Conservation (phyloP, 2,797 vertebrate species). For the Borostomias antarcticus region DNA sequence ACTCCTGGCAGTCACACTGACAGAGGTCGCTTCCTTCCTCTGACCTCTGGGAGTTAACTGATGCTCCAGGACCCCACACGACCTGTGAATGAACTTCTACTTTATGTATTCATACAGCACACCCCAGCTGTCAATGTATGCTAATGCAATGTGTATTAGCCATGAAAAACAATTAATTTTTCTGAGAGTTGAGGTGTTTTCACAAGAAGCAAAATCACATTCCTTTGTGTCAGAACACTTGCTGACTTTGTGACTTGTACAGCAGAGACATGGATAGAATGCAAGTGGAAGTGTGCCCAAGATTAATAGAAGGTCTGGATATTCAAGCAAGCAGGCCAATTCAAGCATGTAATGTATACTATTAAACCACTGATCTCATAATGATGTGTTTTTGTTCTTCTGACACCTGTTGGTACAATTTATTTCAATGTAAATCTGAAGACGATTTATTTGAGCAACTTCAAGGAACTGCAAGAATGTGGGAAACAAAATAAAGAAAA, state of each 20-base stretch:
- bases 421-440: neutral
- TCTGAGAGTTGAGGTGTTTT: conserved; percentile 63
- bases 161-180: conserved; percentile 71
- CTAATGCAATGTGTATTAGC: conserved; percentile 67
- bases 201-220: conserved; percentile 59
- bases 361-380: neutral
- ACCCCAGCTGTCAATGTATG: conserved; percentile 68
- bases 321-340: conserved; percentile 19
- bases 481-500: too few species aligned
- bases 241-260: conserved; percentile 55
- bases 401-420: conserved; percentile 1
- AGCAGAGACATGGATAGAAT: conserved; percentile 52
- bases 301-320: conserved; percentile 22
- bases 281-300: conserved; percentile 46
- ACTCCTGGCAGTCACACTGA: conserved; percentile 54
- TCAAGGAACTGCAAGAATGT: neutral
- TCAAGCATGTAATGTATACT: neutral
- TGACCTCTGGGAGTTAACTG: conserved; percentile 67
- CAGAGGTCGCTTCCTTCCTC: conserved; percentile 60
- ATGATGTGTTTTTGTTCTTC: neutral
- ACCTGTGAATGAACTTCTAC: conserved; percentile 58
- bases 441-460: neutral
- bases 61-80: conserved; percentile 44
- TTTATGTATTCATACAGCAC: conserved; percentile 61
- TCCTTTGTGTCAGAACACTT: conserved; percentile 59